Base-by-base conservation (phyloP, 92 coral and sea anemone genomes). In the Ricordea florida region DNA sequence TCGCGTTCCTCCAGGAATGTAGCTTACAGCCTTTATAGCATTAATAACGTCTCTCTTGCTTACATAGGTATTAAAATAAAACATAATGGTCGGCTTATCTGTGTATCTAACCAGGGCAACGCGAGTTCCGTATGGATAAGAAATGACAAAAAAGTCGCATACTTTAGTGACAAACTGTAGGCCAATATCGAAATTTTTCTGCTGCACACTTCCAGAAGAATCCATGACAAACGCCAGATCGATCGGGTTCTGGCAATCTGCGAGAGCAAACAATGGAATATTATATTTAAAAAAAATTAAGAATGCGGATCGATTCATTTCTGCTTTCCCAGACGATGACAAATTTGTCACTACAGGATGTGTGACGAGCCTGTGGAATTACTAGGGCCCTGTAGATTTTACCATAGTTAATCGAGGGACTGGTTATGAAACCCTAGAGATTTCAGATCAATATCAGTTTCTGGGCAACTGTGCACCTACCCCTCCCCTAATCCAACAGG, bases 201-300 rank as follows among this genome's bases (percentile, higher is more conserved):
- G 6, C 9, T 58, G 58, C 10, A 88, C 90, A 40, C 90, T 88
- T 10, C 66, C 75, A 28, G 93, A 88, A 4, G 90, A 77, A 72
- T 88, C 93, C 27, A 88, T 48, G 20, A 88, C 53, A 28, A 88
- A 88, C 35, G 74, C 83, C 33, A 88, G 48, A 45, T 88, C 93
- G 18, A 78, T 67, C 17, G 93, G 87, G 52, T 78, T 58, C 37
- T 65, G 85, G 59, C 93, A 88, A 23, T 77, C 93, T 88, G 35
- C 6, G 17, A 11, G n/a, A 14, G 44, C 7, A 37, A 37, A n/a
- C 7, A 37, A n/a, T n/a, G n/a, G n/a, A n/a, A n/a, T n/a, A n/a
- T n/a, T n/a, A n/a, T n/a, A n/a, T n/a, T n/a, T n/a, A n/a, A n/a
- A n/a, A n/a, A n/a, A n/a, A n/a, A n/a, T n/a, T n/a, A n/a, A n/a